These are phyloP conservation scores for Linnaemya vulpina DNA, from an alignment of 2,888 invertebrate genomes.

Conservation along the genomic window DNA sequence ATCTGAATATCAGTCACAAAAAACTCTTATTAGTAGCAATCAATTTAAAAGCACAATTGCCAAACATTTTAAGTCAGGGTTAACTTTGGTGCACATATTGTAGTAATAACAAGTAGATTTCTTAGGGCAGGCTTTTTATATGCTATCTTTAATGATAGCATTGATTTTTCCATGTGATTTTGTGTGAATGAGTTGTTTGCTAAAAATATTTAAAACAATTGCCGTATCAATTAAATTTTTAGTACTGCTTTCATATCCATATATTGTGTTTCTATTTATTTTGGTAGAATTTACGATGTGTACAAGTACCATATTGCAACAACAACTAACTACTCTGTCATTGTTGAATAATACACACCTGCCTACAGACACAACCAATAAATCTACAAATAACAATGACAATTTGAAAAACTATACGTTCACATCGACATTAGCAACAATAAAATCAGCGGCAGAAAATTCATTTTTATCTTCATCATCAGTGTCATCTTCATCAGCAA, in stretches of 20 bases:
- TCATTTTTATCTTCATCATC: constrained; percentile 36
- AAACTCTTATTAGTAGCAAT: too few species aligned
- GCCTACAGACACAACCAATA: constrained; percentile 57
- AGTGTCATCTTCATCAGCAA: constrained; percentile 13
- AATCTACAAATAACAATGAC: constrained; percentile 61
- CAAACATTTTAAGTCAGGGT: too few species aligned
- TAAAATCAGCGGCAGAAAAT: constrained; percentile 23
- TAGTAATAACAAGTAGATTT: too few species aligned
- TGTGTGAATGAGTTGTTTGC: neutral
- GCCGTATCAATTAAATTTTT: constrained; percentile 17
- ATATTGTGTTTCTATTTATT: neutral
- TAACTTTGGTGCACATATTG: too few species aligned
- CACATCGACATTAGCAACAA: constrained; percentile 42
- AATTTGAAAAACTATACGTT: constrained; percentile 60
- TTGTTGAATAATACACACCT: constrained; percentile 49
- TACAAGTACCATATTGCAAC: constrained; percentile 45
- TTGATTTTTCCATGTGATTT: neutral
- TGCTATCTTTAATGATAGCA: neutral
- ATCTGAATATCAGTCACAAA: too few species aligned
- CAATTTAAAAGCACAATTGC: too few species aligned
- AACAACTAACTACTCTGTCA: constrained; percentile 44
- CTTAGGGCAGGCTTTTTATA: too few species aligned
- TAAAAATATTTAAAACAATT: constrained; percentile 35
- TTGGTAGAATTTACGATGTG: constrained; percentile 67
- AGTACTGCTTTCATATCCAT: constrained; percentile 29